phyloP scores from a whole-genome alignment of 2,797 vertebrate genomes.

The Pristis pectinata region DNA sequence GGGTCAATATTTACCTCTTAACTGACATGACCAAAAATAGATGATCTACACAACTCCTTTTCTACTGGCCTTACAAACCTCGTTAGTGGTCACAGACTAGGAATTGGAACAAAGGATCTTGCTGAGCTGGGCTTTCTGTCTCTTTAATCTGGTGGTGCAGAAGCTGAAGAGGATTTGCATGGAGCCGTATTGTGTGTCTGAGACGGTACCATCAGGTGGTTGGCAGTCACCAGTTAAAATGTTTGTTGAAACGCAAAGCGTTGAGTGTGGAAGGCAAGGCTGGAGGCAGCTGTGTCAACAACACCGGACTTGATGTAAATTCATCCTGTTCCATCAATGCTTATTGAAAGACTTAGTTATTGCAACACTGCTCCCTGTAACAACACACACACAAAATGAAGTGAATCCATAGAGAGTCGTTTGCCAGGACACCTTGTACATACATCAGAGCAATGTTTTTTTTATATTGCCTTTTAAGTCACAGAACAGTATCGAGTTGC shows the following conservation, averaged over 20 bases:
- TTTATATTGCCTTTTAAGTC: no score
- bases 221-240: background rate
- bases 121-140: background rate
- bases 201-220: background rate
- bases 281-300: slow-evolving; percentile 8
- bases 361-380: background rate
- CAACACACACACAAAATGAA: background rate
- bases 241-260: background rate
- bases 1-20: background rate
- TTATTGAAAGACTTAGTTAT: background rate
- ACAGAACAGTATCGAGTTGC: no score
- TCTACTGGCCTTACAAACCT: background rate
- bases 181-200: no score
- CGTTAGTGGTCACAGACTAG: background rate
- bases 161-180: background rate
- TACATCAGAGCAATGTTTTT: no score
- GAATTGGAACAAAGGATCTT: background rate
- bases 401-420: background rate
- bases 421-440: no score
- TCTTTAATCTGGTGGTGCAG: background rate
- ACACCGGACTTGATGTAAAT: background rate
- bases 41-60: background rate
- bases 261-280: background rate
- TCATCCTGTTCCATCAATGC: background rate
- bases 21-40: background rate